A percentile compares a stretch with the other conserved stretches of the same genome.
Evolutionary conservation across 2,113 vertebrate species (phyloP).

Genomic region (Anoplopoma fimbria): DNA sequence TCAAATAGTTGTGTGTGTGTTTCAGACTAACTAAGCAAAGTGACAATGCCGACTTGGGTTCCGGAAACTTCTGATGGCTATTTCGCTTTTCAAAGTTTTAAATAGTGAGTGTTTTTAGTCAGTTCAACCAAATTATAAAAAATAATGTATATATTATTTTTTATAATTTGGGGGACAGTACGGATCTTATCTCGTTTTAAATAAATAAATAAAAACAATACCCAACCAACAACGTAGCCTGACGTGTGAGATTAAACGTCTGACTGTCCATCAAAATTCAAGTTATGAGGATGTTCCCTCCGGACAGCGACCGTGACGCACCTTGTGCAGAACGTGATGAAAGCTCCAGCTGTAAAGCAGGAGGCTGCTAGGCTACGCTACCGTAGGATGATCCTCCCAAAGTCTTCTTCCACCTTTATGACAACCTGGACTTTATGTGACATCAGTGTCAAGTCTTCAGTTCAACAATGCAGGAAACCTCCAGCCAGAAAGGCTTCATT

Average conservation of each 20-base stretch:
- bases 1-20: neutral
- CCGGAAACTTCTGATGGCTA: too few relatives aligned
- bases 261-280: neutral
- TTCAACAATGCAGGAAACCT: neutral
- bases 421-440: neutral
- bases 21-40: neutral
- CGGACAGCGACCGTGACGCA: neutral
- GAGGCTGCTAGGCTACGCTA: neutral
- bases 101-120: too few relatives aligned
- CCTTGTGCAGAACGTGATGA: neutral
- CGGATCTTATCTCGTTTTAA: neutral
- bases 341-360: neutral
- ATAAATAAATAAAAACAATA: neutral
- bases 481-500: too few relatives aligned
- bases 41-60: neutral
- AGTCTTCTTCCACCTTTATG: neutral
- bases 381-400: neutral
- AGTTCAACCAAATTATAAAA: too few relatives aligned
- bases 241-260: neutral
- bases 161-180: too few relatives aligned
- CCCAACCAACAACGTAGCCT: neutral
- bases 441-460: neutral
- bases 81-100: too few relatives aligned
- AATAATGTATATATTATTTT: too few relatives aligned
- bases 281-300: neutral